A percentile compares a stretch with the other conserved stretches of the same genome.
phyloP scores from a whole-genome alignment of 1,140 invertebrate genomes.

The Drosophila azteca region DNA sequence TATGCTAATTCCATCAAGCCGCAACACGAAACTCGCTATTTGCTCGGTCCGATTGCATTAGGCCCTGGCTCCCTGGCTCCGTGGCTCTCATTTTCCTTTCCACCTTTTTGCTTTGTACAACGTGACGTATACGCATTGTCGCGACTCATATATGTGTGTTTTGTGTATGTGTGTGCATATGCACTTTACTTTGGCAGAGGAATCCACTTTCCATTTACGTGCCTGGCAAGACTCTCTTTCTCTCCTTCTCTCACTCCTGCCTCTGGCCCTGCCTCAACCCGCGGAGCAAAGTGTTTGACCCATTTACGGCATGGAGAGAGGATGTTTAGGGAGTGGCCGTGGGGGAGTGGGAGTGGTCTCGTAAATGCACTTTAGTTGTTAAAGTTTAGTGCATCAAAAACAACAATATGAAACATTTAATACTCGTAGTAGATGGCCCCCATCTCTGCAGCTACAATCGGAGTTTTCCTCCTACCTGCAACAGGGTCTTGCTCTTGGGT shows the following conservation, averaged over 20 bases:
- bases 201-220: constrained; percentile 48
- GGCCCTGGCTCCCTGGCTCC: constrained; percentile 16
- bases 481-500: too few species aligned
- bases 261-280: not conserved
- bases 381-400: constrained; percentile 37
- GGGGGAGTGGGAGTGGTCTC: constrained; percentile 15
- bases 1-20: constrained; percentile 68
- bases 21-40: constrained; percentile 38
- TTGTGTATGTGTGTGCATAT: constrained; percentile 24
- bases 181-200: constrained; percentile 56
- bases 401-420: constrained; percentile 6
- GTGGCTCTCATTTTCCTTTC: constrained; percentile 8
- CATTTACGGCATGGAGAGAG: constrained; percentile 37
- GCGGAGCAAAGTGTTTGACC: constrained; percentile 65
- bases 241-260: not conserved
- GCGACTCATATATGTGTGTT: constrained; percentile 22
- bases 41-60: constrained; percentile 63
- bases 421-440: not conserved
- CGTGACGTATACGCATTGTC: constrained; percentile 78
- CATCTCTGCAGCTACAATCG: too few species aligned
- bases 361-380: constrained; percentile 65
- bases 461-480: too few species aligned
- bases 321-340: not conserved
- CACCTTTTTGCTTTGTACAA: constrained; percentile 32
- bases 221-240: constrained; percentile 34